Base-by-base conservation (phyloP, 2,113 vertebrate genomes). In the Athene cunicularia region DNA sequence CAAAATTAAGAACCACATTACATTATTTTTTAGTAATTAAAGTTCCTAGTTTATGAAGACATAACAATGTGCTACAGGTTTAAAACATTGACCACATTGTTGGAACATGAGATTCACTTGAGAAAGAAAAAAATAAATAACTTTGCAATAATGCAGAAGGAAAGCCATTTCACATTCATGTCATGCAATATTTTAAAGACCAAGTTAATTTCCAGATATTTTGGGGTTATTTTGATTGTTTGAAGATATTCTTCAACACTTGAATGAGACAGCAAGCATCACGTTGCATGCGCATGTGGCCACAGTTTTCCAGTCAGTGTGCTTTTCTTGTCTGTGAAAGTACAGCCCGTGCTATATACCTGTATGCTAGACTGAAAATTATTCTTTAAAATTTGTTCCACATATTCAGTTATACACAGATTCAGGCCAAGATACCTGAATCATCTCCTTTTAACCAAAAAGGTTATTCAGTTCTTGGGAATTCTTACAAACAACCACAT, bases 121-220 rank as follows among this genome's bases (percentile, higher is more conserved):
- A 80, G 27, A 67, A 95, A 86, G 49, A 60, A 90, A 85, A 96
- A 96, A 59, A 59, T 41, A 85, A 96, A 66, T 73, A 68, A 68
- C 22, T 58, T 37, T 15, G 47, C 67, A 95, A 6, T 62, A 94
- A 73, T 3, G 27, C 52, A 86, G 43, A 80, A 94, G 41, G 22
- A 76, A 90, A 94, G 45, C 23, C 28, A 89, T 58, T 95, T 92
- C 58, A 45, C 32, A 90, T 88, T 82, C n/a, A 43, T 13, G 22
- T 66, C 81, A 55, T 45, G 89, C 67, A 39, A 24, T 49, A 75
- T 32, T 58, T 90, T 37, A 79, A 89, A 87, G 64, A 82, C 7
- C 37, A 82, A 32, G 52, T n/a, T 59, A 67, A 60, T 75, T 89
- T 87, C 76, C 55, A 95, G 33, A 58, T 55, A 30, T 89, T 82